Conservation (phyloP, 2,888 invertebrate genomes). For the Scotopteryx bipunctaria region DNA sequence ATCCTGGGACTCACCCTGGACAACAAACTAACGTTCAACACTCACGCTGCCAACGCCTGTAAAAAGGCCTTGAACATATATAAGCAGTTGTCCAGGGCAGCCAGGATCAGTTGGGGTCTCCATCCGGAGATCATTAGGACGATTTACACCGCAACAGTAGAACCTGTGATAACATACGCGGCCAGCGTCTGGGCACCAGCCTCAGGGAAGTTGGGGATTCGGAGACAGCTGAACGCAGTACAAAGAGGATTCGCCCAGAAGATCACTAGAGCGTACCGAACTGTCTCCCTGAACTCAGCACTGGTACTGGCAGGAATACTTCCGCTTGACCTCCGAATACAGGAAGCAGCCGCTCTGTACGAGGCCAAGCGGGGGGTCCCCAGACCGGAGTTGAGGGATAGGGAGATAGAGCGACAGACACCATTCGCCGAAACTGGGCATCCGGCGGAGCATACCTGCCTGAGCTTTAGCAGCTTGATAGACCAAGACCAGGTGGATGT, state of each 20-base stretch:
- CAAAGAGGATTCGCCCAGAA: slow-evolving; percentile 2
- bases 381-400: not conserved
- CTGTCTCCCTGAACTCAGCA: slow-evolving; percentile 2
- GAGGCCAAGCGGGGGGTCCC: not conserved
- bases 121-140: slow-evolving; percentile 27
- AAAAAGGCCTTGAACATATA: not conserved
- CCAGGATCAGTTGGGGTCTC: slow-evolving; percentile 15
- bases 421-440: not conserved
- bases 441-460: not conserved
- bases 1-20: slow-evolving; percentile 14
- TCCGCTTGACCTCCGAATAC: slow-evolving; percentile 16
- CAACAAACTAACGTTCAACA: slow-evolving; percentile 9
- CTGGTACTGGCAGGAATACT: slow-evolving; percentile 12
- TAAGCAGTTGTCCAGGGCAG: slow-evolving; percentile 5
- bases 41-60: not conserved
- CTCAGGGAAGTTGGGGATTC: not conserved
- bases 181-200: slow-evolving; percentile 3
- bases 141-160: slow-evolving; percentile 3
- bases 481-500: not conserved
- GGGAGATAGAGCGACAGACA: not conserved
- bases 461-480: slow-evolving; percentile 9
- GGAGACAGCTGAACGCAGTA: not conserved
- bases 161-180: not conserved
- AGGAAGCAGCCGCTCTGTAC: too few species aligned
- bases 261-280: slow-evolving; percentile 7